Evolutionary conservation across 2,113 vertebrate species (phyloP).

Genomic region (Mormyrus lacerda): DNA sequence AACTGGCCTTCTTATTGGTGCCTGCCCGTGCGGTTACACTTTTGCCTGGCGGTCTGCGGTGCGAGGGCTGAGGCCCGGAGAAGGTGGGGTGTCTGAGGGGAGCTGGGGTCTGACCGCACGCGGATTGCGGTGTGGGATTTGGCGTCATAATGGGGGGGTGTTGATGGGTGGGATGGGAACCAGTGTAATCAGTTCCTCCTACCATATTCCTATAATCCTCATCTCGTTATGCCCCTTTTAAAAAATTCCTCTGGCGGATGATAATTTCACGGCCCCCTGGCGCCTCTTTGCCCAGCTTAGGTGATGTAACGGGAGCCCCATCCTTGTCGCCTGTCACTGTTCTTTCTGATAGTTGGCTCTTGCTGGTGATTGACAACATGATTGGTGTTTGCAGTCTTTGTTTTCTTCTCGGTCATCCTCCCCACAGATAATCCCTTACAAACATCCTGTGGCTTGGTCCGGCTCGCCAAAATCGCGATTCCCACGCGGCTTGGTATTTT

Average conservation of each 20-base stretch:
- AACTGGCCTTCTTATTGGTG: not conserved
- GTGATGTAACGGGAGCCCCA: conserved; percentile 7
- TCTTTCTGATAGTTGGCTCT: not conserved
- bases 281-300: conserved; percentile 44
- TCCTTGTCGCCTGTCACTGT: conserved; percentile 17
- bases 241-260: conserved; percentile 61
- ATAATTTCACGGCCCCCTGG: conserved; percentile 58
- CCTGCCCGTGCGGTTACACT: not conserved
- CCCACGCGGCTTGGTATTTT: conserved; percentile 39
- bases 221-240: conserved; percentile 51
- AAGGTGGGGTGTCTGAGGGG: not conserved
- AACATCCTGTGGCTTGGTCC: conserved; percentile 50
- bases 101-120: not conserved
- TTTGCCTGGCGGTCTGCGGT: not conserved
- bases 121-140: not conserved
- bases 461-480: conserved; percentile 58
- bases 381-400: not conserved
- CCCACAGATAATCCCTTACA: conserved; percentile 58
- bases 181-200: conserved; percentile 23
- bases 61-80: not conserved
- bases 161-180: not conserved
- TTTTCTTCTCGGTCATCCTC: conserved; percentile 5
- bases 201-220: conserved; percentile 41
- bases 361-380: not conserved
- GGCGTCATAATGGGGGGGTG: not conserved